Base-by-base conservation (phyloP, 2,888 invertebrate species). In the Desoria tigrina region DNA sequence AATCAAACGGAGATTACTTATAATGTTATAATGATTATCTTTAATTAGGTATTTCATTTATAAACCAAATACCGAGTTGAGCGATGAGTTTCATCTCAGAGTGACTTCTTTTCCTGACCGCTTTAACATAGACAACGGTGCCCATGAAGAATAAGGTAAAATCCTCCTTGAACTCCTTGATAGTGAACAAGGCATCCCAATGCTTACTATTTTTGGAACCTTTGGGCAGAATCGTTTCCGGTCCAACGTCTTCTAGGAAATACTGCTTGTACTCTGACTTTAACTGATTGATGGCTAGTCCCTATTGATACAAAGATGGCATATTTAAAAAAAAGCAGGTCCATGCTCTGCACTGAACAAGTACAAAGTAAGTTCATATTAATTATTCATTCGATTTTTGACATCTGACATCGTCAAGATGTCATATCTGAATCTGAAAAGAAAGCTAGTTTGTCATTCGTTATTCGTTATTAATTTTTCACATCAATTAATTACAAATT, bases 41-140 rank as follows among this genome's bases (percentile, higher is more conserved):
- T n/a, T n/a, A n/a, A n/a, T n/a, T n/a, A n/a, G n/a, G n/a, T n/a
- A n/a, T n/a, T n/a, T n/a, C n/a, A n/a, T n/a, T n/a, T n/a, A n/a
- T n/a, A n/a, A n/a, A n/a, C n/a, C n/a, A n/a, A n/a, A n/a, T n/a
- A n/a, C n/a, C n/a, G 26, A 71, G 67, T 49, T 68, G 66, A 16
- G 71, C 64, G 16, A 72, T 72, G 54, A 72, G 55, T 65, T 63
- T 72, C 71, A 72, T 72, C 45, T 72, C 71, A 32, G 60, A 23
- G 2, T 66, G 66, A 50, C 59, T 61, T 51, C 71, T 60, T 49
- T 66, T 61, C 50, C 66, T 42, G 18, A 66, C 61, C n/a, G 64
- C 68, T 32, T 68, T 71, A 18, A 71, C 65, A 56, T 64, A 69
- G 4, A 66, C 66, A 54, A 60, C 66, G 32, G 63, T 63, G 7